Evolutionary conservation across 2,113 vertebrate genomes (phyloP).

Genomic region (Ramphastos sulfuratus): DNA sequence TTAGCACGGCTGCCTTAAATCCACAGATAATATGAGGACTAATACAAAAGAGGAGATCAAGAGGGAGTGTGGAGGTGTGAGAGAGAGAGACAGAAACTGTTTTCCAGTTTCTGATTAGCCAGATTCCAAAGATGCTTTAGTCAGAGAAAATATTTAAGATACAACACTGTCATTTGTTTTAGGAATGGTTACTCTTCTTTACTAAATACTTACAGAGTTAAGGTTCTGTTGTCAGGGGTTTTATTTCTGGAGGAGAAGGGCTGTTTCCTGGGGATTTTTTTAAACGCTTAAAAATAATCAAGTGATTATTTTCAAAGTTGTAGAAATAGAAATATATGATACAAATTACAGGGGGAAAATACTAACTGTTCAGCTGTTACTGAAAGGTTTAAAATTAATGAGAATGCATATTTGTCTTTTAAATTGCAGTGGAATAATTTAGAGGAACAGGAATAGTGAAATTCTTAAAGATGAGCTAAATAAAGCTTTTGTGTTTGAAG

Average conservation of each 20-base stretch:
- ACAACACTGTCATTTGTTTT: background rate
- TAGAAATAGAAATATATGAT: background rate
- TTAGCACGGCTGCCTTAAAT: background rate
- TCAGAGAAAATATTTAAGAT: background rate
- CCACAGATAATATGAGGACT: background rate
- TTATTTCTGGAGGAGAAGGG: no score
- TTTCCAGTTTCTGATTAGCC: background rate
- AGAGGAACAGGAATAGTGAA: background rate
- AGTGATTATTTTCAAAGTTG: background rate
- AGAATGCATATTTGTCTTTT: background rate
- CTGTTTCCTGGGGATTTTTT: background rate
- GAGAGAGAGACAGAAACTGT: background rate
- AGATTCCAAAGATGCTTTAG: background rate
- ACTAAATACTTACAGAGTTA: background rate
- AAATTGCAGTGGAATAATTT: background rate
- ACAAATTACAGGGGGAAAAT: background rate
- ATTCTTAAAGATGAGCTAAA: background rate
- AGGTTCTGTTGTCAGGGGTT: background rate
- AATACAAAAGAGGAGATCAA: background rate
- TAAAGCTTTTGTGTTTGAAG: background rate
- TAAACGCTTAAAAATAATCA: background rate
- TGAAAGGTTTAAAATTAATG: background rate
- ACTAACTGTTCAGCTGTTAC: background rate
- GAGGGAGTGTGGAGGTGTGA: fast-evolving
- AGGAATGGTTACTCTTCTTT: background rate